phyloP scores from a whole-genome alignment of 2,113 vertebrate genomes.

The Gambusia affinis region DNA sequence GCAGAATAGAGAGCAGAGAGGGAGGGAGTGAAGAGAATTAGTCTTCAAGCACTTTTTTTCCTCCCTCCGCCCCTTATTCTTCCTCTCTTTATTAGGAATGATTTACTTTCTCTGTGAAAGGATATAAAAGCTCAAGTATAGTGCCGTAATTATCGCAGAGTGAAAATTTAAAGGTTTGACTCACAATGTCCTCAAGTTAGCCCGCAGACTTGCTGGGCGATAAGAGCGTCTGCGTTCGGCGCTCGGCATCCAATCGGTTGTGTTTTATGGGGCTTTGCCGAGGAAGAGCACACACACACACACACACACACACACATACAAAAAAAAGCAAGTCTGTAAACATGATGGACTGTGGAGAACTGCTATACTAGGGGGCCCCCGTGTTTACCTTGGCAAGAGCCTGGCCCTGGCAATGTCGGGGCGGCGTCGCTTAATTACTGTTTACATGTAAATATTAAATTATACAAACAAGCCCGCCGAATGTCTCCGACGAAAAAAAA shows the following conservation, averaged over 20 bases:
- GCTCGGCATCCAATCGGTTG: constrained; percentile 62
- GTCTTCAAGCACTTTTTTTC: constrained; percentile 76
- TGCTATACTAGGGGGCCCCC: constrained; percentile 43
- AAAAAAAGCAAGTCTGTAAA: constrained; percentile 76
- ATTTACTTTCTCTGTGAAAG: constrained; percentile 85
- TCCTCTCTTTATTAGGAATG: constrained; percentile 83
- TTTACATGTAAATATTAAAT: constrained; percentile 82
- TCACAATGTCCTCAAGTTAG: constrained; percentile 82
- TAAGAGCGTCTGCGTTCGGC: constrained; percentile 71
- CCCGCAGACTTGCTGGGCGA: constrained; percentile 73
- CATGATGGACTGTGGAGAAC: constrained; percentile 75
- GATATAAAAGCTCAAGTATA: constrained; percentile 86
- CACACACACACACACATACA: constrained; percentile 68
- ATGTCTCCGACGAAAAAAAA: constrained; percentile 45
- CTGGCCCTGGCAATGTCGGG: constrained; percentile 67
- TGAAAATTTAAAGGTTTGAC: constrained; percentile 85
- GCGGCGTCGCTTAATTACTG: constrained; percentile 75
- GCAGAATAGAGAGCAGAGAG: constrained; percentile 69
- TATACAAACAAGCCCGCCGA: constrained; percentile 75
- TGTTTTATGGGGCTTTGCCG: constrained; percentile 78
- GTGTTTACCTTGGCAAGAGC: constrained; percentile 78
- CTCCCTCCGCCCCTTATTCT: constrained; percentile 74
- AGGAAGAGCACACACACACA: constrained; percentile 72
- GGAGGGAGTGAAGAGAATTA: constrained; percentile 78
- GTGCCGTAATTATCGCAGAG: constrained; percentile 79